Base-by-base conservation (phyloP, 2,797 vertebrate species). In the Fratercula arctica region DNA sequence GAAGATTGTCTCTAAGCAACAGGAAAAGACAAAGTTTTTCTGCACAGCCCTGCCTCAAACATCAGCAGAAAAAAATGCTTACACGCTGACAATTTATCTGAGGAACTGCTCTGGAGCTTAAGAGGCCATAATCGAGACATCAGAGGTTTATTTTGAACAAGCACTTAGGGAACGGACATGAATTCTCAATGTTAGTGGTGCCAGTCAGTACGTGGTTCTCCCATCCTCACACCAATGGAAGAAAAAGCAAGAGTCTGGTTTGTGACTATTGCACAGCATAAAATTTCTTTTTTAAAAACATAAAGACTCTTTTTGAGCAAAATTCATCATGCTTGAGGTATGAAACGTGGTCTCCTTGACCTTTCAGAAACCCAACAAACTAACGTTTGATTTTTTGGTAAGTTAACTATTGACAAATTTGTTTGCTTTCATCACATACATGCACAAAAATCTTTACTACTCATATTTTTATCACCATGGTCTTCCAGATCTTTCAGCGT, bases 1-100 rank as follows among this genome's bases (percentile, higher is more conserved):
- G 28, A 93, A 93, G 90, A 95, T 45, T 69, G 54, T 85, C 37
- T 86, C 66, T 69, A 88, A 91, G 59, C 81, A 91, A 82, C 93
- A 77, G 85, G 56, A 61, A 89, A 45, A 88, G 61, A 54, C 56
- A 64, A 90, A 70, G 51, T 21, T 85, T 84, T 94, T 76, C 66
- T 79, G 48, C 16, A 76, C 18, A 81, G 41, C 9, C 18, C 37
- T 93, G 64, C 43, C 43, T 85, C 72, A 89, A 90, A 91, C 18
- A 93, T 79, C 76, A 93, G 69, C 54, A 84, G 69, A 29, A 90
- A 92, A 94, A 83, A 93, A 66, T 24, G 61, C 37, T 86, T 85
- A 73, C 31, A 48, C n/a, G 25, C 45, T 67, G 60, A 74, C 64
- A 86, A 3, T 53, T 91, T 53, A 73, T 43, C 78, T 57, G 50